Evolutionary conservation across 2,797 vertebrate genomes (phyloP).

Genomic region (Moxostoma hubbsi): DNA sequence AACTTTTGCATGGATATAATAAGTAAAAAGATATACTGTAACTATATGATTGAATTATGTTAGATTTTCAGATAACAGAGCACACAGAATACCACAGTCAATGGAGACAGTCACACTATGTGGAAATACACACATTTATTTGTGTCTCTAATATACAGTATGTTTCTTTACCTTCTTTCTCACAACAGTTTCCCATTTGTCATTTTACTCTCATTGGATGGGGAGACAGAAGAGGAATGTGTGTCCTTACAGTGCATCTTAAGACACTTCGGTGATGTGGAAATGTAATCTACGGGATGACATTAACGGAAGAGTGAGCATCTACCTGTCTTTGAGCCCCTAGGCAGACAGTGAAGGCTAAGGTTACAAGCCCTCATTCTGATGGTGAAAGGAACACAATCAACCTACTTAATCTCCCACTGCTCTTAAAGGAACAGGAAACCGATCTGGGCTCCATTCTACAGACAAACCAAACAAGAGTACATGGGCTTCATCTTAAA

Average conservation of each 20-base stretch:
- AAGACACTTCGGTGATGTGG: conserved; percentile 84
- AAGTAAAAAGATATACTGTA: not conserved
- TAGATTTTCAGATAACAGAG: not conserved
- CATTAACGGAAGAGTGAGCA: conserved; percentile 88
- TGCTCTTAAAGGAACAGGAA: conserved; percentile 83
- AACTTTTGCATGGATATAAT: not conserved
- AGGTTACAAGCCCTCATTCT: conserved; percentile 89
- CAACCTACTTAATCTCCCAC: conserved; percentile 87
- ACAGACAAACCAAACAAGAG: conserved; percentile 74
- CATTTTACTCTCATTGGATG: not conserved
- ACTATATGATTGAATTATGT: not conserved
- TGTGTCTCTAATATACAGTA: not conserved
- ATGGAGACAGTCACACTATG: not conserved
- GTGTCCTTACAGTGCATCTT: conserved; percentile 58
- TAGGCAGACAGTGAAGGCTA: conserved; percentile 84
- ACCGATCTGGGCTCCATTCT: conserved; percentile 82
- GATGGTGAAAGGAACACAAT: conserved; percentile 86
- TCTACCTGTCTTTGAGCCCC: conserved; percentile 80
- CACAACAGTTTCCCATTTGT: conserved; percentile 4
- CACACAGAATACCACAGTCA: not conserved
- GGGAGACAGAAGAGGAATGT: conserved; percentile 9
- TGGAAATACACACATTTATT: not conserved
- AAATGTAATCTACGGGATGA: conserved; percentile 90
- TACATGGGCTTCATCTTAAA: conserved; percentile 78
- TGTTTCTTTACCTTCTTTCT: not conserved